Base-by-base conservation (phyloP, 1,140 invertebrate genomes). In the Philopotamus ludificatus region DNA sequence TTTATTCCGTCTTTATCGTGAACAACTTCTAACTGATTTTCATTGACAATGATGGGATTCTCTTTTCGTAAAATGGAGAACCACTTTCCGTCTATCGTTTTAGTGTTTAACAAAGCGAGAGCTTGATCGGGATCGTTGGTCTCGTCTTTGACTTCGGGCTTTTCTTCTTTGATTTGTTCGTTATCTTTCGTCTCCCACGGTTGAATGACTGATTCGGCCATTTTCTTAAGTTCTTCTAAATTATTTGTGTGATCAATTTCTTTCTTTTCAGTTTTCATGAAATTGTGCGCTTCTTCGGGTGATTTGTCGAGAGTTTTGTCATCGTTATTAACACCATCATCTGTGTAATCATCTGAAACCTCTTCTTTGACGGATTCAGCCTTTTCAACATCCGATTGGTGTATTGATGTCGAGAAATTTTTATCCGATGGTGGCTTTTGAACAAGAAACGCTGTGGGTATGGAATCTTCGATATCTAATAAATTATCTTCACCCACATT, bases 151-250 rank as follows among this genome's bases (percentile, higher is more conserved):
- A 75, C 66, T 65, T 81, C 77, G 9, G 75, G 73, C 61, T 81
- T 81, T 15, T 84, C 83, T 1, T 76, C 74, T 67, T 81, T 82
- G 0, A 77, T 74, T 20, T 83, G 74, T 66, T 79, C 82, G 63
- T 84, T 81, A 65, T 84, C 80, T 0, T 77, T 77, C 66, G 82
- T 81, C 21, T 81, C 78, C 0, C 42, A 22, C 22, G 80, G 75
- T 2, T 80, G 79, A 2, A 82, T 82, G 0, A 84, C 81, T 1
- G 80, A 79, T 72, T 84, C 82, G 0, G 82, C 82, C 72, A 83
- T 78, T 70, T 82, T 82, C 10, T 81, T 72, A 10, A 84, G 68
- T 70, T 84, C 81, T 65, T 82, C 82, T 41, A 83, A 71, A 69
- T 83, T 83, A 55, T 80, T 80, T 9, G 78, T 76, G 49, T 77